Conservation (phyloP, 2,888 invertebrate species). For the Busseola fusca region DNA sequence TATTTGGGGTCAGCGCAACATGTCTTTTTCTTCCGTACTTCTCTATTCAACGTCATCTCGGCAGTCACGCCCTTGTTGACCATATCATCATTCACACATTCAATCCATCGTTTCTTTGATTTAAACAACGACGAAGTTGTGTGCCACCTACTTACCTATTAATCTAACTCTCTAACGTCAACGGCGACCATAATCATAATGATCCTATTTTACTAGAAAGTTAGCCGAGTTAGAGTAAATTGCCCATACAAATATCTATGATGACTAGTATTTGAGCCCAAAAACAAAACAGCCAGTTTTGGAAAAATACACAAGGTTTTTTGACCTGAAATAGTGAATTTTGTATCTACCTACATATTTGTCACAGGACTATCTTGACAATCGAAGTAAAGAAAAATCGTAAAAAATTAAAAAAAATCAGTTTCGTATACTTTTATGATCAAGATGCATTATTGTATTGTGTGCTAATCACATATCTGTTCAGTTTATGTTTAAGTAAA, state of each 20-base stretch:
- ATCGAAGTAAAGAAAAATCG: background rate
- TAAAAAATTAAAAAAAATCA: background rate
- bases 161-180: conserved; percentile 3
- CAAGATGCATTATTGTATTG: no score
- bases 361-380: background rate
- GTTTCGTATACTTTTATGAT: background rate
- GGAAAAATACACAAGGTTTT: background rate
- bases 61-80: background rate
- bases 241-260: no score
- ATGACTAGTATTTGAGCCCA: background rate
- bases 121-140: background rate
- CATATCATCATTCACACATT: no score
- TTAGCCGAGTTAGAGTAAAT: background rate
- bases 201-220: conserved; percentile 3
- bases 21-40: no score
- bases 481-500: background rate
- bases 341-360: background rate
- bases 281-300: background rate
- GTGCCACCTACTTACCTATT: no score
- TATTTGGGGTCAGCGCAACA: no score
- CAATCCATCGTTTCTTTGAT: no score
- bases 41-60: no score
- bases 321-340: background rate
- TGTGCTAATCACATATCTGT: background rate
- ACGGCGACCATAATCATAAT: background rate